Conservation (phyloP, 2,888 invertebrate genomes). For the Eutolmus rufibarbis region DNA sequence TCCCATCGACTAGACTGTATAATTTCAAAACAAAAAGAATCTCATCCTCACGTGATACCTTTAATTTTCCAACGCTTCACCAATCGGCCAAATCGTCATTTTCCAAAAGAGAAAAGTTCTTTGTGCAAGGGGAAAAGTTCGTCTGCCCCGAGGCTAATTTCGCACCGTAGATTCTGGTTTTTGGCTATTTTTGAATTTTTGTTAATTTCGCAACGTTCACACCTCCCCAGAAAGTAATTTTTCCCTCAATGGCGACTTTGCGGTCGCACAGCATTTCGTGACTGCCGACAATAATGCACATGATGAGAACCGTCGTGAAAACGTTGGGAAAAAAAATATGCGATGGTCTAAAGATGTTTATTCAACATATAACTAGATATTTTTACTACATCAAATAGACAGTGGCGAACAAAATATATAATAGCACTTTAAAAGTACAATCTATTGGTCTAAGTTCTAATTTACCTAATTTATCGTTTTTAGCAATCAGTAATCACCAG, state of each 20-base stretch:
- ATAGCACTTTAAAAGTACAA: no score
- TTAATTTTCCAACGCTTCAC: neutral
- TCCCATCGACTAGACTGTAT: slow-evolving; percentile 15
- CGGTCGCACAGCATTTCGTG: neutral
- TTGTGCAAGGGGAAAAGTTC: slow-evolving; percentile 3
- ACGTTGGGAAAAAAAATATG: neutral
- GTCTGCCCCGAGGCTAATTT: neutral
- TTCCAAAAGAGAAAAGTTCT: slow-evolving; percentile 19
- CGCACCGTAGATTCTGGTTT: neutral
- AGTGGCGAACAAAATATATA: neutral
- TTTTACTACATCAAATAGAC: neutral
- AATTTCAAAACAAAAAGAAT: neutral
- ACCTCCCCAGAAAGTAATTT: neutral
- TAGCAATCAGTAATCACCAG: no score
- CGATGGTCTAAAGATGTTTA: neutral
- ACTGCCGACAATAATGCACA: neutral
- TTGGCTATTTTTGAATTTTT: neutral
- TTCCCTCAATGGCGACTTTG: neutral
- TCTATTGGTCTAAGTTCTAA: no score
- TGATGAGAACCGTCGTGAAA: neutral
- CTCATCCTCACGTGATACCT: neutral
- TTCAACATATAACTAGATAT: neutral
- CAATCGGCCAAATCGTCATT: neutral
- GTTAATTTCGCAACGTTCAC: neutral
- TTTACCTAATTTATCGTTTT: no score